Base-by-base conservation (phyloP, 2,888 invertebrate genomes). In the Thereva nobilitata region DNA sequence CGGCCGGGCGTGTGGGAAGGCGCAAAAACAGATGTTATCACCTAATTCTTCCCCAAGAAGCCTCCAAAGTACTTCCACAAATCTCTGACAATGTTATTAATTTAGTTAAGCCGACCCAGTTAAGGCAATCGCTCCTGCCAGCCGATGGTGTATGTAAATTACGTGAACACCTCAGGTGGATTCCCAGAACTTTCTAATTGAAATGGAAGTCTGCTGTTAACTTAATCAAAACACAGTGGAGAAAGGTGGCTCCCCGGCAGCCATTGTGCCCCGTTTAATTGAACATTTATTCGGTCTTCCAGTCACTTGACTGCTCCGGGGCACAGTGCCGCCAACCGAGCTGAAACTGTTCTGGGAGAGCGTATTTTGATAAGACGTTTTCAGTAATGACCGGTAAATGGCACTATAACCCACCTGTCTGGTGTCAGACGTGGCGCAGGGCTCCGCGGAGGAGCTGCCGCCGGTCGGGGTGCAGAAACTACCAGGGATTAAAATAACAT, bases 121-220 rank as follows among this genome's bases (percentile, higher is more conserved):
- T 68, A 53, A 64, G 67, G 59, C 54, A 53, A 61, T 61, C 61
- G 61, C 61, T 50, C 61, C 40, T 50, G 37, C 67, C 55, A 67
- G 63, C 63, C 44, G 50, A 52, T 53, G 57, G 68, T 66, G 55
- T 56, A 68, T 66, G 66, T 66, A 66, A 68, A 66, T 68, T 63
- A 68, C 63, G 52, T 53, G 63, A 68, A 66, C 68, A 68, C 68
- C 68, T 66, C 68, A 68, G 68, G 68, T 68, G 68, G 50, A 66
- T 68, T 64, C 35, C 50, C 56, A 64, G 64, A 68, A 68, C 57
- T 68, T 68, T 68, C 68, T 68, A 68, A 68, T 68, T 68, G 68
- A 66, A 68, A 68, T 68, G 66, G 68, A 66, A 65, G 66, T 68
- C 66, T 55, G 66, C 52, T 66, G 66, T 61, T 68, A 68, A 68